Base-by-base conservation (phyloP, 1,140 invertebrate species). In the Homarus americanus region DNA sequence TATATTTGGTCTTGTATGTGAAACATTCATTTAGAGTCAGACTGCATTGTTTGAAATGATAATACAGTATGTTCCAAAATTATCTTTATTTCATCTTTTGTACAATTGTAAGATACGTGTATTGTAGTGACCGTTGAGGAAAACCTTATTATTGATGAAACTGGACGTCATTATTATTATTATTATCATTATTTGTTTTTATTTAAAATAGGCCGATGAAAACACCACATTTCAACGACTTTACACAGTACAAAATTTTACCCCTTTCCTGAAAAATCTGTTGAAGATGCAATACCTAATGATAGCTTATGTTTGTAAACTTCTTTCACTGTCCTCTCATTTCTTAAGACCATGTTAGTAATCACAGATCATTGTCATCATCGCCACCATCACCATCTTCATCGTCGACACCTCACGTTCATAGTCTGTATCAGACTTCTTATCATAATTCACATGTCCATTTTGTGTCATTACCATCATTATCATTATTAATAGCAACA, bases 221-320 rank as follows among this genome's bases (percentile, higher is more conserved):
- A 83, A 83, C 32, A 69, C 63, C 63, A 38, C 53, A 58, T 83
- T 83, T 83, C 82, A 83, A 83, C 82, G 82, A 83, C 38, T 83
- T 38, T 12, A 83, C 38, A 63, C 12, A 82, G 82, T 83, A 83
- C 82, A 83, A 83, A 83, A 83, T 83, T 83, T 83, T 69, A 79
- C 38, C 36, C 38, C 38, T 32, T 66, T 66, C 40, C 24, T 20
- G n/a, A 20, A 38, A 38, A 40, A 38, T n/a, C 40, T 69, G 17
- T 83, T 17, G 15, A 69, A 69, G 40, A 66, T 83, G 82, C 36
- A 83, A 83, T 69, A 83, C 32, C 40, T 66, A 58, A 82, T 63
- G n/a, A 63, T 66, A 83, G 38, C n/a, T 79, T 49, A 5, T 79
- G 44, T 79, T 41, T 79, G 24, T 79, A n/a, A 79, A 79, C 40